Percentiles rank a stretch among this genome's conserved stretches.
Conservation (phyloP, 1,140 invertebrate species). For the Tetramorium parvispinum region DNA sequence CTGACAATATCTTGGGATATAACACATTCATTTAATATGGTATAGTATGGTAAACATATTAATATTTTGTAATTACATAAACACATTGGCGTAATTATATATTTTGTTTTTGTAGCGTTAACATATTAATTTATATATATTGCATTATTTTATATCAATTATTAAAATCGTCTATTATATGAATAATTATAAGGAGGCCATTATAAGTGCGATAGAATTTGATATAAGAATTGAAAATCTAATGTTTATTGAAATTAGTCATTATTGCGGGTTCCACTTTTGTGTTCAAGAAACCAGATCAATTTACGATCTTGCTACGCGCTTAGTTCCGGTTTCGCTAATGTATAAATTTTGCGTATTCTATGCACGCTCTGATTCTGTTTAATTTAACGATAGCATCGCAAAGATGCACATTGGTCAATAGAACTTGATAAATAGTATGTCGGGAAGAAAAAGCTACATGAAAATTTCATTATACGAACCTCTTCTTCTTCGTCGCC, state of each 20-base stretch:
- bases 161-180: background rate
- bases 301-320: background rate
- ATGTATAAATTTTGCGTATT: background rate
- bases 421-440: conserved; percentile 22
- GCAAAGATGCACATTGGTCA: background rate
- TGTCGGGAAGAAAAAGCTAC: background rate
- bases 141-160: background rate
- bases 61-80: too few relatives aligned
- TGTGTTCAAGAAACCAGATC: background rate
- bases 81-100: background rate
- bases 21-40: background rate
- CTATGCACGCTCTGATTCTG: conserved; percentile 35
- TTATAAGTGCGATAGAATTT: background rate
- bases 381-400: conserved; percentile 29
- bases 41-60: background rate
- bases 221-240: background rate
- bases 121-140: background rate
- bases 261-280: background rate
- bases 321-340: conserved; percentile 21
- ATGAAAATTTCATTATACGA: conserved; percentile 10
- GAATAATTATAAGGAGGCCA: background rate
- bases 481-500: conserved; percentile 79
- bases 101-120: background rate
- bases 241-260: background rate
- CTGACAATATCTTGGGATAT: too few relatives aligned